Evolutionary conservation across 2,888 invertebrate genomes (phyloP).

Genomic region (Oscheius onirici): DNA sequence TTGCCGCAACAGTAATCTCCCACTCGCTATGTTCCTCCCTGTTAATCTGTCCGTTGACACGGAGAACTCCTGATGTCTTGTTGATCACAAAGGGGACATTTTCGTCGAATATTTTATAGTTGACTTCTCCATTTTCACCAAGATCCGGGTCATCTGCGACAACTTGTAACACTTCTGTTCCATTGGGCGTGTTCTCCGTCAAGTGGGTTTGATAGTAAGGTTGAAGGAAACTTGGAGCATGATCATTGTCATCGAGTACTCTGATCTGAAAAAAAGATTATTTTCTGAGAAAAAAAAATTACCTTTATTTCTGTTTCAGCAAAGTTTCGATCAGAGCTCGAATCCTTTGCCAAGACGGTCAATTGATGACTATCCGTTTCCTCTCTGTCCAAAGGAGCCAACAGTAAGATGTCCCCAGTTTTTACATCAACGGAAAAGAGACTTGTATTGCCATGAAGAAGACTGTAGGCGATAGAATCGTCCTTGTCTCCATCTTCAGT

Average conservation of each 20-base stretch:
- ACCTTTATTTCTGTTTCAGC: slow-evolving; percentile 30
- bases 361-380: slow-evolving; percentile 39
- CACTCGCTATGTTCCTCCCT: slow-evolving; percentile 89
- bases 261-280: slow-evolving; percentile 34
- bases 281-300: neutral
- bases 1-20: slow-evolving; percentile 87
- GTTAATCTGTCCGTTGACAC: slow-evolving; percentile 86
- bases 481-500: slow-evolving; percentile 46
- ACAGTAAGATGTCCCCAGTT: slow-evolving; percentile 41
- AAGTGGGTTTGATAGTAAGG: slow-evolving; percentile 56
- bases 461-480: slow-evolving; percentile 52
- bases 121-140: slow-evolving; percentile 82
- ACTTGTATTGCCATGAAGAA: slow-evolving; percentile 51
- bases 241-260: slow-evolving; percentile 58
- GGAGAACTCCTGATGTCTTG: slow-evolving; percentile 85
- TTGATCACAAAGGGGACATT: slow-evolving; percentile 84
- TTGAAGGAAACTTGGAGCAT: slow-evolving; percentile 76
- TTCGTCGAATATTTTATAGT: slow-evolving; percentile 50
- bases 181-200: slow-evolving; percentile 74
- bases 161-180: slow-evolving; percentile 81
- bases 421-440: slow-evolving; percentile 52
- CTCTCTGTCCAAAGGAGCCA: slow-evolving; percentile 45
- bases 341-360: slow-evolving; percentile 47
- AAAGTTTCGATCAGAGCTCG: slow-evolving; percentile 34
- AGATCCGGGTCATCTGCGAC: slow-evolving; percentile 86